Evolutionary conservation across 1,140 invertebrate genomes (phyloP).

Genomic region (Drosophila ananassae): DNA sequence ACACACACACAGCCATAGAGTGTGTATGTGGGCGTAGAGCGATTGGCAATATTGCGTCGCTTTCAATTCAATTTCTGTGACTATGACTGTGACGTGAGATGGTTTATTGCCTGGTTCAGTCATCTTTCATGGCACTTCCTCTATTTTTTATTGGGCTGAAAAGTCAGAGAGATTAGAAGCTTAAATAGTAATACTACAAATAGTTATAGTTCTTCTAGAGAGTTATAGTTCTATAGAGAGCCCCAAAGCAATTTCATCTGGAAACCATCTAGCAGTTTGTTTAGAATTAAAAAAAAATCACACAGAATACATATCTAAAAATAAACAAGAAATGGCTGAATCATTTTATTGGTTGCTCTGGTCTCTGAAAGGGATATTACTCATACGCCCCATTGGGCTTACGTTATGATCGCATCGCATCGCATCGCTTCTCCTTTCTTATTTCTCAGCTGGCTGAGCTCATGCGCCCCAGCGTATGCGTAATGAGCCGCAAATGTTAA

Average conservation of each 20-base stretch:
- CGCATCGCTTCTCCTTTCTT: not conserved
- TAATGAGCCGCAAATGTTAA: constrained; percentile 63
- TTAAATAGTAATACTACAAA: not conserved
- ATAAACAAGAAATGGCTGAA: constrained; percentile 29
- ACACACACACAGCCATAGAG: not conserved
- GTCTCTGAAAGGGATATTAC: constrained; percentile 34
- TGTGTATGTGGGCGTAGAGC: not conserved
- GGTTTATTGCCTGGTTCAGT: constrained; percentile 1
- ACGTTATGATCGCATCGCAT: constrained; percentile 32
- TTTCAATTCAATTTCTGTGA: constrained; percentile 26
- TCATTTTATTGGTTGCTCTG: constrained; percentile 31
- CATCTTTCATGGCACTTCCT: constrained; percentile 19
- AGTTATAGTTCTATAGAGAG: not conserved
- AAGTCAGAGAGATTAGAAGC: not conserved
- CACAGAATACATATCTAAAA: constrained; percentile 21
- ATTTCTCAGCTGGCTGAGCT: constrained; percentile 41
- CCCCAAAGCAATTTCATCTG: constrained; percentile 7
- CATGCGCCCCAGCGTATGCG: constrained; percentile 47
- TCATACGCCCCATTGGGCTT: constrained; percentile 39
- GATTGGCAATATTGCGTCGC: constrained; percentile 23
- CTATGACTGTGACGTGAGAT: not conserved
- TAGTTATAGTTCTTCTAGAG: not conserved
- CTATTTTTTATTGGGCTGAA: not conserved
- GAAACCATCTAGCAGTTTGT: constrained; percentile 20
- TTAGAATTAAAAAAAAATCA: constrained; percentile 11